phyloP scores from a whole-genome alignment of 2,888 invertebrate genomes.

The Julus scandinavius region DNA sequence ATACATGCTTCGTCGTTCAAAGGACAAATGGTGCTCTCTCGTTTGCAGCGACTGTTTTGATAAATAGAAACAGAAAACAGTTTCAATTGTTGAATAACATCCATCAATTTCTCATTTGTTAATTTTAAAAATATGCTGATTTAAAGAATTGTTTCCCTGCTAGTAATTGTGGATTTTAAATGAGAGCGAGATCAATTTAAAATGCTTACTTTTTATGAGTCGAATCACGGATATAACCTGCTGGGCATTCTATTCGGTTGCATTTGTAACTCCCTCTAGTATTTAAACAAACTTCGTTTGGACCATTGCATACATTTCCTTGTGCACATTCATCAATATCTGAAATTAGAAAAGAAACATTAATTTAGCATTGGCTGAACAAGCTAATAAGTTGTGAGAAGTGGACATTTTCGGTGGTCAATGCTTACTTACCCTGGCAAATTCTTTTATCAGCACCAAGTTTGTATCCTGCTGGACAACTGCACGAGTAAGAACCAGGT shows the following conservation, averaged over 20 bases:
- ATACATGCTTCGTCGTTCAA: conserved; percentile 79
- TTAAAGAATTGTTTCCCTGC: neutral
- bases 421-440: conserved; percentile 78
- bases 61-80: no score
- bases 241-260: conserved; percentile 84
- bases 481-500: conserved; percentile 84
- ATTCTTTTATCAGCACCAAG: conserved; percentile 79
- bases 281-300: conserved; percentile 86
- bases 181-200: neutral
- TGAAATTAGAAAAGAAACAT: conserved; percentile 59
- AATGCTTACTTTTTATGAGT: conserved; percentile 81
- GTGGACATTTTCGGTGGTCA: neutral
- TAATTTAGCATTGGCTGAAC: neutral
- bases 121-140: conserved; percentile 24
- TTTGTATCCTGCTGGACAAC: conserved; percentile 83
- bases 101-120: no score
- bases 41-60: conserved; percentile 79
- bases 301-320: conserved; percentile 66
- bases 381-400: neutral
- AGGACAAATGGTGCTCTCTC: conserved; percentile 77
- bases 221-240: conserved; percentile 81
- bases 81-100: neutral
- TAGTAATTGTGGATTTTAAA: neutral
- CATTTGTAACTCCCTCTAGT: conserved; percentile 89
- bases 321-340: conserved; percentile 80